A percentile compares a stretch with the other conserved stretches of the same genome.
These are phyloP conservation scores for Melieria omissa DNA, from an alignment of 2,888 invertebrate species.

Conservation along the genomic window DNA sequence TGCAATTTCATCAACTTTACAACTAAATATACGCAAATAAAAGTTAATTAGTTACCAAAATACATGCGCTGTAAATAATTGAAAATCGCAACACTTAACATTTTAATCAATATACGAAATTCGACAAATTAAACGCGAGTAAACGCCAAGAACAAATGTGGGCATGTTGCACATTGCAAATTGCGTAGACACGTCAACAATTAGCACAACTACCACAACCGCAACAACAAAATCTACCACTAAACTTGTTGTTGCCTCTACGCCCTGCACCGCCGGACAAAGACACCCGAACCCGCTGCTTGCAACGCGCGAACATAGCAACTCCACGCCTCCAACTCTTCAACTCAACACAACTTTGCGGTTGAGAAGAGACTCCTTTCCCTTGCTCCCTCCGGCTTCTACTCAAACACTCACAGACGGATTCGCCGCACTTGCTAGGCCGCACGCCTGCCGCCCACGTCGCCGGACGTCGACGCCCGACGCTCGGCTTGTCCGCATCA, in stretches of 20 bases:
- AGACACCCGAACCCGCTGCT: not conserved
- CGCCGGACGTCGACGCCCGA: not conserved
- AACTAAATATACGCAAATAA: not conserved
- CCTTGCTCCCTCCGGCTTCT: not conserved
- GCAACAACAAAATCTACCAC: constrained; percentile 33
- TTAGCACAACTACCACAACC: constrained; percentile 10
- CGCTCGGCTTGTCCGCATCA: constrained; percentile 38
- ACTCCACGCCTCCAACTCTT: constrained; percentile 4
- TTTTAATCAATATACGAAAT: no score
- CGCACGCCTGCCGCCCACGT: constrained; percentile 1
- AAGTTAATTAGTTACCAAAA: no score
- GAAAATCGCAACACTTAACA: constrained; percentile 1
- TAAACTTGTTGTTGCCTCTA: constrained; percentile 4
- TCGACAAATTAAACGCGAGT: no score
- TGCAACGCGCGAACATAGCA: not conserved
- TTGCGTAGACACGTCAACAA: not conserved
- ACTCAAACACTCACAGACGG: not conserved
- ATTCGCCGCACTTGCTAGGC: not conserved
- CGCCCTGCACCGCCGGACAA: constrained; percentile 14
- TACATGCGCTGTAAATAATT: constrained; percentile 7
- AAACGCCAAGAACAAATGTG: constrained; percentile 32
- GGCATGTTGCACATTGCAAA: constrained; percentile 45
- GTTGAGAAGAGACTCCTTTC: not conserved
- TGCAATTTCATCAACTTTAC: constrained; percentile 2
- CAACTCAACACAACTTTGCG: not conserved